These are phyloP conservation scores for Toxonevra muliebris DNA, from an alignment of 2,888 invertebrate genomes.

Conservation along the genomic window DNA sequence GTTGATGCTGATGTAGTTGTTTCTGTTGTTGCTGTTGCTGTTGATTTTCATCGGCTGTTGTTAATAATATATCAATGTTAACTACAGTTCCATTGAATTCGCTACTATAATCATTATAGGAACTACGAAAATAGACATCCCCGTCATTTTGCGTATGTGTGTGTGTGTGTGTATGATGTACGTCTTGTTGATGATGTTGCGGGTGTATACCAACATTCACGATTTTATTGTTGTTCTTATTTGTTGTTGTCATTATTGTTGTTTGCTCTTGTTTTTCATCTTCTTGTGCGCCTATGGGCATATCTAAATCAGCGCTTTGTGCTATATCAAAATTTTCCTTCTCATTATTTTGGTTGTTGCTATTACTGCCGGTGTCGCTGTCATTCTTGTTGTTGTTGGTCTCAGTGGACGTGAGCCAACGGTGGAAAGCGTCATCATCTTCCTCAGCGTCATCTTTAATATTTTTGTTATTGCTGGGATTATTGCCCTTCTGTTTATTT, in stretches of 20 bases:
- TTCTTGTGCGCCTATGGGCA: slow-evolving; percentile 35
- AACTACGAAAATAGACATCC: slow-evolving; percentile 56
- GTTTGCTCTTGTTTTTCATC: slow-evolving; percentile 36
- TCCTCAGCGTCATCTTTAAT: slow-evolving; percentile 40
- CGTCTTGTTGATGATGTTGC: slow-evolving; percentile 27
- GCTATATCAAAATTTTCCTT: slow-evolving; percentile 15
- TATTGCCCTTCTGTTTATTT: not conserved
- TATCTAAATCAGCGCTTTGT: slow-evolving; percentile 25
- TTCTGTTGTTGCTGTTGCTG: slow-evolving; percentile 36
- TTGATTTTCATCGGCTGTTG: slow-evolving; percentile 56
- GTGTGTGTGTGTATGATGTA: not conserved
- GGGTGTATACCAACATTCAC: slow-evolving; percentile 3
- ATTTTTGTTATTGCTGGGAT: not conserved
- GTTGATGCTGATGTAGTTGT: slow-evolving; percentile 21
- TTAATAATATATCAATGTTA: slow-evolving; percentile 62
- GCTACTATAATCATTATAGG: slow-evolving; percentile 60
- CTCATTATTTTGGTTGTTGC: slow-evolving; percentile 25
- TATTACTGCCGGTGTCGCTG: slow-evolving; percentile 36
- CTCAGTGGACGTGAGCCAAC: slow-evolving; percentile 60
- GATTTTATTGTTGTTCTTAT: slow-evolving; percentile 43
- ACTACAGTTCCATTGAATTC: slow-evolving; percentile 61
- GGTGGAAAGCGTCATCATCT: slow-evolving; percentile 58
- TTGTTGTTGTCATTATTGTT: slow-evolving; percentile 20
- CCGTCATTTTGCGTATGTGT: slow-evolving; percentile 9
- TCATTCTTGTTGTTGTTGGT: slow-evolving; percentile 45